phyloP scores from a whole-genome alignment of 2,888 invertebrate genomes.

The Sepiola atlantica region DNA sequence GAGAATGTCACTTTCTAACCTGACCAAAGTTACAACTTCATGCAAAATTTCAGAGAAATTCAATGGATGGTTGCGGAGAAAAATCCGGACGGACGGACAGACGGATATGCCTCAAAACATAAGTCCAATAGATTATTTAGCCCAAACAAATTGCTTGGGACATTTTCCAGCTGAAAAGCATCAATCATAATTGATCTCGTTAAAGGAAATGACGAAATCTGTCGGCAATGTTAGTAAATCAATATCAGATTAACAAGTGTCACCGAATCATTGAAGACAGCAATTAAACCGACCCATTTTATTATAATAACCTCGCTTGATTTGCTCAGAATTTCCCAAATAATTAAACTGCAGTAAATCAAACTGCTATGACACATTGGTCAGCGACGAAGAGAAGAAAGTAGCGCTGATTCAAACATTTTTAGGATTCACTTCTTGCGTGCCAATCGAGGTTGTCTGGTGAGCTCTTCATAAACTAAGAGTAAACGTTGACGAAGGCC shows the following conservation, averaged over 20 bases:
- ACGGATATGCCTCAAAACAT: too few relatives aligned
- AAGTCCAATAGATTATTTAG: too few relatives aligned
- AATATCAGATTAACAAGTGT: neutral
- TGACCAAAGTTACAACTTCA: too few relatives aligned
- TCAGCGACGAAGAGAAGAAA: too few relatives aligned
- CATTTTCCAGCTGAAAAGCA: neutral
- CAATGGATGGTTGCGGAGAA: too few relatives aligned
- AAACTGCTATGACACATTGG: neutral
- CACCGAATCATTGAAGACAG: neutral
- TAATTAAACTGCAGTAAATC: neutral
- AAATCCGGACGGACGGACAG: too few relatives aligned
- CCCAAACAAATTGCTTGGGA: neutral
- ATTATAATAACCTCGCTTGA: neutral
- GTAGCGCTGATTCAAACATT: neutral
- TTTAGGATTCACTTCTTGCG: neutral
- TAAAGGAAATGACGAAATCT: neutral
- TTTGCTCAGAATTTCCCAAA: conserved; percentile 18
- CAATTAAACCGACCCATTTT: neutral
- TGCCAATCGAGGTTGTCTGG: neutral
- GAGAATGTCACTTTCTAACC: too few relatives aligned
- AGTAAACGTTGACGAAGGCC: too few relatives aligned
- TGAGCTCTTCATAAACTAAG: too few relatives aligned
- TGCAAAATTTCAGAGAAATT: too few relatives aligned
- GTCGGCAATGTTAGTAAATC: neutral
- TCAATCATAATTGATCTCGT: neutral